phyloP scores from a whole-genome alignment of 2,113 vertebrate genomes.

The Actinemys pallida region DNA sequence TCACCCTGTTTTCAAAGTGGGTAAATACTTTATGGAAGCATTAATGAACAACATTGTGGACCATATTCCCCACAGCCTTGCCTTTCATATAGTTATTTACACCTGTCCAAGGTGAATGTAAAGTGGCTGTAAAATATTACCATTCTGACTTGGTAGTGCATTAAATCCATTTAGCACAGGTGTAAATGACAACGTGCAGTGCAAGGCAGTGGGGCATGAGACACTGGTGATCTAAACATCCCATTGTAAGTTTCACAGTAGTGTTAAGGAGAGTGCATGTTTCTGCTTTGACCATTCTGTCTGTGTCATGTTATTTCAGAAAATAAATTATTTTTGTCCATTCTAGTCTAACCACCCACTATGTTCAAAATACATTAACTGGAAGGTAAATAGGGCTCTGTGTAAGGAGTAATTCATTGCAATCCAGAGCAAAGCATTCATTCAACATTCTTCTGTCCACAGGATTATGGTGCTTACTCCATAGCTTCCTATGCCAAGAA shows the following conservation, averaged over 20 bases:
- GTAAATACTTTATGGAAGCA: not conserved
- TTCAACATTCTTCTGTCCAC: not conserved
- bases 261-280: not conserved
- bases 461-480: not conserved
- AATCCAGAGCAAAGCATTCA: not conserved
- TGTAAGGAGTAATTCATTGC: not conserved
- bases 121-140: not conserved
- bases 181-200: not conserved
- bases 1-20: no score
- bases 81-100: not conserved
- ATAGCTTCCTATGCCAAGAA: not conserved
- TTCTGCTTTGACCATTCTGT: not conserved
- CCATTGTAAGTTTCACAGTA: not conserved
- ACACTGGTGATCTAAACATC: not conserved
- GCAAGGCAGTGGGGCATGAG: not conserved
- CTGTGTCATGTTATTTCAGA: not conserved
- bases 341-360: not conserved
- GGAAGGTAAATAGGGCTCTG: not conserved
- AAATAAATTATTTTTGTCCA: not conserved
- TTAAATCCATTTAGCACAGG: not conserved
- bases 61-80: accelerated
- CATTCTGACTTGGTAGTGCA: not conserved
- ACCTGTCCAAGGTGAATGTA: not conserved
- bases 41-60: accelerated
- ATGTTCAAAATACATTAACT: not conserved